A percentile compares a stretch with the other conserved stretches of the same genome.
phyloP scores from a whole-genome alignment of 1,140 invertebrate genomes.

The Megathymus violae region DNA sequence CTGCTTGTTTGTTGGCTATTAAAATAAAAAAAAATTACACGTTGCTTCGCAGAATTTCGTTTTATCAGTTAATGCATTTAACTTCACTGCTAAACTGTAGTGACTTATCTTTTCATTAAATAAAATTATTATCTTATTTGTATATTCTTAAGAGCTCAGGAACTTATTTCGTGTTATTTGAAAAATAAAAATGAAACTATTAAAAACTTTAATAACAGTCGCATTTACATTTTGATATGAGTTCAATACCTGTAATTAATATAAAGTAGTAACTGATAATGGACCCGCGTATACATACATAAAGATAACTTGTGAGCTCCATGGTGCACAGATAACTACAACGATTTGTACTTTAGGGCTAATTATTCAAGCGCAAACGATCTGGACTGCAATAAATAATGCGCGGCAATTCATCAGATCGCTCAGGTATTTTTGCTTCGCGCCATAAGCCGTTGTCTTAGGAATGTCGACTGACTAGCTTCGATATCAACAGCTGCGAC shows the following conservation, averaged over 20 bases:
- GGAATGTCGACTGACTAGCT: conserved; percentile 77
- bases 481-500: conserved; percentile 61
- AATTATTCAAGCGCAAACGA: conserved; percentile 52
- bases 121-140: neutral
- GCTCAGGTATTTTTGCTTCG: conserved; percentile 74
- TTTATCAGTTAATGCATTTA: conserved; percentile 12
- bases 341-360: conserved; percentile 31
- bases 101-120: neutral
- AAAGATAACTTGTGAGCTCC: neutral
- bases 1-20: too few relatives aligned
- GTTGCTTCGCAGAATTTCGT: too few relatives aligned
- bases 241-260: too few relatives aligned
- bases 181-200: too few relatives aligned
- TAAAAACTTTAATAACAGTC: too few relatives aligned
- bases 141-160: too few relatives aligned
- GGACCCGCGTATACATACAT: too few relatives aligned
- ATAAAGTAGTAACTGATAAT: too few relatives aligned
- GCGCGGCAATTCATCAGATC: conserved; percentile 68
- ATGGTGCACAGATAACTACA: conserved; percentile 12
- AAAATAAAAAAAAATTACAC: too few relatives aligned
- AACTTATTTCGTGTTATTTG: too few relatives aligned
- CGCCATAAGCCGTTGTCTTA: conserved; percentile 67
- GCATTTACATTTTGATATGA: too few relatives aligned
- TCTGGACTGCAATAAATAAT: conserved; percentile 65
- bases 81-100: neutral